These are phyloP conservation scores for Blastobasis lacticolella DNA, from an alignment of 2,888 invertebrate genomes.

Conservation along the genomic window DNA sequence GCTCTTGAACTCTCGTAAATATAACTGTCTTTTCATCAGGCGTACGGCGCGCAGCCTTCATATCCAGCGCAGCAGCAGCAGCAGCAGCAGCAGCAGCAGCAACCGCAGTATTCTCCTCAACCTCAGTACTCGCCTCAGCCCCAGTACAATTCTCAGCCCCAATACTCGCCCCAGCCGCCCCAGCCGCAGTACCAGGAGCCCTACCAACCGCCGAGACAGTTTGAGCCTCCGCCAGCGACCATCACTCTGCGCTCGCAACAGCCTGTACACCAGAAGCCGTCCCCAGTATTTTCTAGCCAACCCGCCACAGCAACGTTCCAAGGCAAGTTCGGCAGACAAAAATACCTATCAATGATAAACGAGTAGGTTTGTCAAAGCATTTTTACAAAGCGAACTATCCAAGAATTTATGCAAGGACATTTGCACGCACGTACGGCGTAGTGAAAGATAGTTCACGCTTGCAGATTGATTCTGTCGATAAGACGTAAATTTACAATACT, in stretches of 20 bases:
- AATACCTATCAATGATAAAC: background rate
- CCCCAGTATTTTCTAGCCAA: slow-evolving; percentile 85
- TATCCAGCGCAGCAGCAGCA: slow-evolving; percentile 20
- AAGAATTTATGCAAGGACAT: too few relatives aligned
- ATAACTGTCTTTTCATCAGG: slow-evolving; percentile 16
- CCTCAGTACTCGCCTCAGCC: slow-evolving; percentile 27
- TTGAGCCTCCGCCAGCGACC: slow-evolving; percentile 79
- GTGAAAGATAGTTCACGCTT: background rate
- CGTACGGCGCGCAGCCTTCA: slow-evolving; percentile 30
- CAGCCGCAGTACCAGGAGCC: slow-evolving; percentile 43
- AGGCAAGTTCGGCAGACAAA: slow-evolving; percentile 51
- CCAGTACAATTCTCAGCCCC: slow-evolving; percentile 28
- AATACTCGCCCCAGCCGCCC: slow-evolving; percentile 33
- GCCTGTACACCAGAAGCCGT: slow-evolving; percentile 83
- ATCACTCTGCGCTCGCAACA: slow-evolving; percentile 82
- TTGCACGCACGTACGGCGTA: background rate
- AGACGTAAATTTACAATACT: background rate
- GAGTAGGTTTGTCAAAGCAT: background rate
- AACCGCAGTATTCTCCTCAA: slow-evolving; percentile 20
- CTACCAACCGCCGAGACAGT: slow-evolving; percentile 73
- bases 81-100: slow-evolving; percentile 8
- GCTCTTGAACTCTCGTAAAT: too few relatives aligned
- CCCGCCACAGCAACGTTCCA: slow-evolving; percentile 83
- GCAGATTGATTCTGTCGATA: background rate
- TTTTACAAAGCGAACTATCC: too few relatives aligned